Conservation (phyloP, 1,140 invertebrate genomes). For the Amyelois transitella region DNA sequence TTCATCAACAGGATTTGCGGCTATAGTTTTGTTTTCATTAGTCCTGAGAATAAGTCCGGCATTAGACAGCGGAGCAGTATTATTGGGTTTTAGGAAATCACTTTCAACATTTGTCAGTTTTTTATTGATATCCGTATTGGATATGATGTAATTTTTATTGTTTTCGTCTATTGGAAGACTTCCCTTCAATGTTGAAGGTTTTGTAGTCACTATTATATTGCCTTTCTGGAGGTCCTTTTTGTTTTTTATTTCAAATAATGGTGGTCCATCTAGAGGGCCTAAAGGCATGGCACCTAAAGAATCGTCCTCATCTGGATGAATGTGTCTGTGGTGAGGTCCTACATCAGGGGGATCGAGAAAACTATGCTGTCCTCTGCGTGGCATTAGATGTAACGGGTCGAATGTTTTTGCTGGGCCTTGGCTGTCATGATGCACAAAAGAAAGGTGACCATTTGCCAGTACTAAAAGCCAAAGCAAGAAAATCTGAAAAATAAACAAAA, state of each 20-base stretch:
- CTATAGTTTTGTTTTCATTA: neutral
- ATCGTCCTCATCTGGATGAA: neutral
- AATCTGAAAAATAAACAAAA: neutral
- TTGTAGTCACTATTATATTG: neutral
- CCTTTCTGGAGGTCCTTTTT: no score
- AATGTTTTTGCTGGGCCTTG: neutral
- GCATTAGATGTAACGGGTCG: neutral
- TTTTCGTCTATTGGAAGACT: neutral
- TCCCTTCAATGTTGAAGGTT: neutral
- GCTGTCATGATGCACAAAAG: neutral
- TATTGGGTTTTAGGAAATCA: neutral
- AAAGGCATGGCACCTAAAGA: no score
- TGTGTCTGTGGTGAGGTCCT: neutral
- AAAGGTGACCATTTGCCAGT: neutral
- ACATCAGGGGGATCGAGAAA: neutral
- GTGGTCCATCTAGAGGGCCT: neutral
- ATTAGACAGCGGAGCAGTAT: neutral
- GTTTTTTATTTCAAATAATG: neutral
- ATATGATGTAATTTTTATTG: neutral
- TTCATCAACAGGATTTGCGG: neutral
- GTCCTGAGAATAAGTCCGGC: neutral
- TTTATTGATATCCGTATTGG: neutral
- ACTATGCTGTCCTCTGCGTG: neutral
- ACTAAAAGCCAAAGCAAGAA: neutral
- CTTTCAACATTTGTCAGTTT: neutral